Conservation (phyloP, 2,797 vertebrate genomes). For the Setipinna tenuifilis region DNA sequence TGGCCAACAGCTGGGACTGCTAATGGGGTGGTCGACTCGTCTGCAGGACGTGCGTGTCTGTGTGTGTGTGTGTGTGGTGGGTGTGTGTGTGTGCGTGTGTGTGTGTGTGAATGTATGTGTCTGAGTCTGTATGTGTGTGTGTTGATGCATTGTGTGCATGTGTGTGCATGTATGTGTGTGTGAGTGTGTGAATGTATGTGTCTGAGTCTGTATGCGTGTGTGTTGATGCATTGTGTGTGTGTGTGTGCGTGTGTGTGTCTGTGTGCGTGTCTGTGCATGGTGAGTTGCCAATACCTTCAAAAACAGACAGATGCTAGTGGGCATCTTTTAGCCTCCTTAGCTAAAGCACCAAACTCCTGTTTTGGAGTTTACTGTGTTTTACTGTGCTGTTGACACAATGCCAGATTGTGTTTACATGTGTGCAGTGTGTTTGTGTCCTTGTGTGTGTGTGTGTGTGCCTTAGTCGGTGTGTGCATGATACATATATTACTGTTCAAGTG, state of each 20-base stretch:
- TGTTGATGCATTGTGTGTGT: neutral
- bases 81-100: constrained; percentile 12
- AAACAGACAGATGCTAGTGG: too few relatives aligned
- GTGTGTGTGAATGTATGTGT: constrained; percentile 11
- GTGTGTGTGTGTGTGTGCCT: too few relatives aligned
- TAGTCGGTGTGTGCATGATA: too few relatives aligned
- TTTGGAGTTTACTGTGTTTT: too few relatives aligned
- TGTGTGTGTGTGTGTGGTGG: neutral
- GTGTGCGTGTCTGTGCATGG: neutral
- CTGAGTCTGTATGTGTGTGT: neutral
- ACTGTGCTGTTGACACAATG: too few relatives aligned
- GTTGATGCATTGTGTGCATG: neutral
- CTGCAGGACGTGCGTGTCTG: constrained; percentile 23
- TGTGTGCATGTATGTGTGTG: neutral
- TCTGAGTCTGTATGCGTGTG: neutral
- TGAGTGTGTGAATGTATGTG: neutral
- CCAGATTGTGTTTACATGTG: neutral
- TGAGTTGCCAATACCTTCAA: neutral
- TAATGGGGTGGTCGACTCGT: constrained; percentile 11
- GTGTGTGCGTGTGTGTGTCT: neutral
- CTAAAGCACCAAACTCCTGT: too few relatives aligned
- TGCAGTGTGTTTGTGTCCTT: too few relatives aligned
- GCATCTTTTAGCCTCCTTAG: neutral
- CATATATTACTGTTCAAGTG: too few relatives aligned
- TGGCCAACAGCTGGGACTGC: constrained; percentile 18